These are phyloP conservation scores for Myioborus miniatus DNA, from an alignment of 2,797 vertebrate genomes.

Conservation along the genomic window DNA sequence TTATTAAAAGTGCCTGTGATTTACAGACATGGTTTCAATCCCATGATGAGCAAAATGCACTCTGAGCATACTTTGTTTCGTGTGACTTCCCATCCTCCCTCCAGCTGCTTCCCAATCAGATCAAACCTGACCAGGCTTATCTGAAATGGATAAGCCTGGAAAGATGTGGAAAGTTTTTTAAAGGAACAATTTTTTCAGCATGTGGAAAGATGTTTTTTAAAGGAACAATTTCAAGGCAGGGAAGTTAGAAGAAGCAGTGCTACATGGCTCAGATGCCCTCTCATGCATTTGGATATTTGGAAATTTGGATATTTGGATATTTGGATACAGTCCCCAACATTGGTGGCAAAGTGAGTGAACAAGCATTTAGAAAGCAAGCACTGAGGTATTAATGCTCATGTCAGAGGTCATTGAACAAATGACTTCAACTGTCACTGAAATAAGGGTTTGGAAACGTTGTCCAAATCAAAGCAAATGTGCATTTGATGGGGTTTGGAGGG, in stretches of 20 bases:
- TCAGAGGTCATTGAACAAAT: slow-evolving; percentile 37
- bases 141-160: too few relatives aligned
- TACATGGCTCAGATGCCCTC: not conserved
- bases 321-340: not conserved
- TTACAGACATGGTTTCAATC: not conserved
- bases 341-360: not conserved
- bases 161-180: not conserved
- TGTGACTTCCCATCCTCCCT: not conserved
- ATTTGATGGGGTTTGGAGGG: slow-evolving; percentile 13
- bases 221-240: not conserved
- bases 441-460: slow-evolving; percentile 20
- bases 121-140: not conserved
- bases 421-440: slow-evolving; percentile 41
- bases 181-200: not conserved
- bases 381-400: not conserved
- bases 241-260: not conserved
- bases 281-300: not conserved
- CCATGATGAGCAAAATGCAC: fast-evolving
- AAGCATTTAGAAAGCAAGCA: not conserved
- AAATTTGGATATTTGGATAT: not conserved
- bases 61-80: not conserved
- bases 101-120: not conserved
- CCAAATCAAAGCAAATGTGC: slow-evolving; percentile 42
- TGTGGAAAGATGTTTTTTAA: not conserved
- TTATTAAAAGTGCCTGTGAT: not conserved